phyloP scores from a whole-genome alignment of 2,888 invertebrate species.

The Chelonus formosanus region DNA sequence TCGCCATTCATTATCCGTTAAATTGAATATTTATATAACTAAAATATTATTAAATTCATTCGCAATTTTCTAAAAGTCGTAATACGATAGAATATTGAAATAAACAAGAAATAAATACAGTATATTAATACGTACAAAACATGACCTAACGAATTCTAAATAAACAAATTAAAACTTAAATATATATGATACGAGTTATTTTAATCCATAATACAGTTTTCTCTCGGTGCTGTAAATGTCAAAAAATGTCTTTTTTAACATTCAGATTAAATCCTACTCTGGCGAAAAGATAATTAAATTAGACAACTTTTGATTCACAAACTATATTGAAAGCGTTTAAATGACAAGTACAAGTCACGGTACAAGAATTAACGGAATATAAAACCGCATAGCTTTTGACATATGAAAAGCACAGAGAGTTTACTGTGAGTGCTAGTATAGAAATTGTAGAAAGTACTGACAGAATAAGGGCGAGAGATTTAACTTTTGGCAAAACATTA shows the following conservation, averaged over 20 bases:
- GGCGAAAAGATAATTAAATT: slow-evolving; percentile 12
- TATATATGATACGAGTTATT: no score
- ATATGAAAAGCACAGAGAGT: slow-evolving; percentile 14
- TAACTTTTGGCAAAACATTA: slow-evolving; percentile 21
- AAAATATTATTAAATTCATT: no score
- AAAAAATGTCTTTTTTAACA: not conserved
- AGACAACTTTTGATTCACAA: slow-evolving; percentile 4
- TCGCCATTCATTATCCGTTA: no score
- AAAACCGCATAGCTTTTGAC: slow-evolving; percentile 19
- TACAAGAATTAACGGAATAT: slow-evolving; percentile 11
- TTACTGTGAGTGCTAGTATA: no score
- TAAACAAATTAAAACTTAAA: no score
- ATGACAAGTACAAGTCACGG: slow-evolving; percentile 12
- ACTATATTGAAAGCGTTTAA: slow-evolving; percentile 16
- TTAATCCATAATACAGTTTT: not conserved
- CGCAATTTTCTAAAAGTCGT: no score
- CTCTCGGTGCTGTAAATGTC: not conserved
- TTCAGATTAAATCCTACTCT: no score
- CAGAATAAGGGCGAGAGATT: slow-evolving; percentile 11
- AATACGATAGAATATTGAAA: no score
- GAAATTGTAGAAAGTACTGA: not conserved
- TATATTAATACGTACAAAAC: no score
- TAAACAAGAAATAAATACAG: no score
- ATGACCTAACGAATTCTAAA: no score
- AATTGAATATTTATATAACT: no score